Evolutionary conservation across 2,797 vertebrate species (phyloP), one percentile per base, ranked within the genome.

Genomic region (Smutsia temminckii): DNA sequence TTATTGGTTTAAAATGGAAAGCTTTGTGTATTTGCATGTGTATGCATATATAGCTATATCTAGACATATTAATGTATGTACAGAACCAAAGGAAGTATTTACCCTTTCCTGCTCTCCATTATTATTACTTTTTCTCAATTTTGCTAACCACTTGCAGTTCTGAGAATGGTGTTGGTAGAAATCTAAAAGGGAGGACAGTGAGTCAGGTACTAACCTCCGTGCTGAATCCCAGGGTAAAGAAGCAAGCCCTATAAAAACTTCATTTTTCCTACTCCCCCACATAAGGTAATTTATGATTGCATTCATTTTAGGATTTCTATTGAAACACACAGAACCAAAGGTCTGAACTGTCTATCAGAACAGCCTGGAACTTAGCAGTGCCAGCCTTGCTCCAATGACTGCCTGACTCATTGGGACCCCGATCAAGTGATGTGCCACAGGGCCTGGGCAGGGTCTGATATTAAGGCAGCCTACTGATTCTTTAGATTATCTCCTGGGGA

Each of bases 281-380:
- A 93, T 42, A 42, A 94, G 87, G 94, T 97, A 94, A 97, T 95
- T 98, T 97, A 96, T 98, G 97, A 95, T 95, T 96, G 79, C 29
- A 77, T 59, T 97, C 95, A 96, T 93, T 95, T 95, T 93, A 87
- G 96, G 95, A 93, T 97, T 97, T 97, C 92, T 93, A n/a, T 79
- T 91, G 92, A 97, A 97, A 97, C 95, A 95, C 96, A 92, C 94
- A 96, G 85, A 98, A 97, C 91, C 87, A 93, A 90, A 96, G 84
- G 90, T 94, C 88, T 97, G 96, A 95, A 96, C 25, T 95, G 96
- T 97, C 96, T 95, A 93, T 97, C 86, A 96, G 96, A 97, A 91
- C 79, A 75, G 96, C 93, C 95, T 95, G 96, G 95, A 97, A 90
- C 95, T 96, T 90, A 97, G 92, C 88, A 97, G 96, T 95, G 90